Percentiles rank a stretch among this genome's conserved stretches.
Evolutionary conservation across 2,797 vertebrate species (phyloP).

Genomic region (Sardinella longiceps): DNA sequence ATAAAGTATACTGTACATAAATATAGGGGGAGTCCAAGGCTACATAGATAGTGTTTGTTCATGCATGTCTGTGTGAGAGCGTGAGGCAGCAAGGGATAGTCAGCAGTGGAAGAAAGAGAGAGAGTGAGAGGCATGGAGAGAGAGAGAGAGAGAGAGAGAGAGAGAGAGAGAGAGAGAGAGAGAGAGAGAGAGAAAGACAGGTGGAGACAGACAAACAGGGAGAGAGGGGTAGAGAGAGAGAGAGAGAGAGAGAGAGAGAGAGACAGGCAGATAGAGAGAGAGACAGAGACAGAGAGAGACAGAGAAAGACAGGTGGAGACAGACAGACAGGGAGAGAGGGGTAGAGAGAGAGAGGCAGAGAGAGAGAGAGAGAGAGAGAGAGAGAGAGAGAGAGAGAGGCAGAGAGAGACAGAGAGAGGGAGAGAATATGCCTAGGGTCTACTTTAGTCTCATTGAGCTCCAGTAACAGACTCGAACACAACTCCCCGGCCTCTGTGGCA

Average conservation of each 20-base stretch:
- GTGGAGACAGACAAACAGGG: constrained; percentile 1
- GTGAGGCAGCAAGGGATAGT: not conserved
- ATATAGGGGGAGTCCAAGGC: not conserved
- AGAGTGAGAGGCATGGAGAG: no score
- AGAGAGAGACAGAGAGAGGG: not conserved
- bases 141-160: not conserved
- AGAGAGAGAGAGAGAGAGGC: not conserved
- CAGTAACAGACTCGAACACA: constrained; percentile 30
- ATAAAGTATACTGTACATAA: not conserved
- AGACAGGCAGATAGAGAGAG: not conserved
- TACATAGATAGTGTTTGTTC: not conserved
- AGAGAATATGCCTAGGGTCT: not conserved
- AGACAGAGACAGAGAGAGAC: not conserved
- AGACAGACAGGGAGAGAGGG: not conserved
- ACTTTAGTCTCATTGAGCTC: constrained; percentile 32
- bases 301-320: not conserved
- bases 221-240: not conserved
- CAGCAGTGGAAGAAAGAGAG: not conserved
- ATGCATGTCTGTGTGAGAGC: not conserved
- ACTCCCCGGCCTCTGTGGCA: constrained; percentile 29
- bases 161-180: not conserved
- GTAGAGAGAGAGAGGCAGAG: not conserved
- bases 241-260: constrained; percentile 6
- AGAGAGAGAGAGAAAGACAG: not conserved
- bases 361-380: not conserved